Evolutionary conservation across 2,113 vertebrate species (phyloP), one percentile per base, ranked within the genome.

Genomic region (Stomatorhinus ivindoensis): DNA sequence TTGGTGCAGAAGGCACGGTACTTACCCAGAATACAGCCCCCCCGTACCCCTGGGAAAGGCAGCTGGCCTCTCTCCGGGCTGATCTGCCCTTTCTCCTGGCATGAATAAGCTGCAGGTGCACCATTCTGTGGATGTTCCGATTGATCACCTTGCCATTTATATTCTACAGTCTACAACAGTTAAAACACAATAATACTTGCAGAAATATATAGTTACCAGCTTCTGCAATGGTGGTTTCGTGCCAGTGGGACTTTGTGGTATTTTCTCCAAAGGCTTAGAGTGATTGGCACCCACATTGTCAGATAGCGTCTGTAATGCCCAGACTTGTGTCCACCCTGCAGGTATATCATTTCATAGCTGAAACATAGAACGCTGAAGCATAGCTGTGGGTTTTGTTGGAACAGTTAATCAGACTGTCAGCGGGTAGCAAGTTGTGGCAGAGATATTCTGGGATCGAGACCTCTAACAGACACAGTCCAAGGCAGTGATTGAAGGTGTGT

Each of bases 241-340:
- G 11, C 58, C 19, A 13, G 35, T 15, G 24, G 42, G 47, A 4
- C 8, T 73, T 24, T 47, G 21, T 17, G 10, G 11, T 51, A 50
- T 51, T 48, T 31, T 27, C 24, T 47, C 27, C 69, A 11, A 8
- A 19, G 15, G 48, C 27, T 39, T 35, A 3, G 2, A 9, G 13
- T 39, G 65, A 46, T 51, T 51, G 46, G 46, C n/a, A 24, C 8
- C 4, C 24, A 69, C 8, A 17, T 21, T 21, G 65, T 35, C 35
- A 31, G 11, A 55, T 35, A 19, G 85, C 65, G 88, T 76, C 44
- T 50, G 42, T 51, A 10, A 48, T 51, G 69, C 88, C 48, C 61
- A 50, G n/a, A 76, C 88, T 76, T 53, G 69, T 39, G 69, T 27
- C 46, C n/a, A 13, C 73, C 88, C 88, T n/a, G 50, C 85, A 87